Evolutionary conservation across 2,888 invertebrate species (phyloP).

Genomic region (Tenthredo notha): DNA sequence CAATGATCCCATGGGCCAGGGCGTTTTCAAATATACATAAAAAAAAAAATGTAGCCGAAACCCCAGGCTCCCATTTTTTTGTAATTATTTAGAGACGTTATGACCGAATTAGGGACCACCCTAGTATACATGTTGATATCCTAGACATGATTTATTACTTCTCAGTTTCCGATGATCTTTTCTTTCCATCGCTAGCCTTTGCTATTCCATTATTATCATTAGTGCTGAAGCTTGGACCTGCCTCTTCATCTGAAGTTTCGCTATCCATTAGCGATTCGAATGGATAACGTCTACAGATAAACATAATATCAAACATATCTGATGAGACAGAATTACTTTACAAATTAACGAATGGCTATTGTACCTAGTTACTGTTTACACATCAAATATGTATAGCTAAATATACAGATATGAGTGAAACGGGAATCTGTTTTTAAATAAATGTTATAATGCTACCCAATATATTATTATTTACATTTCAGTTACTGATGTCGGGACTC

Average conservation of each 20-base stretch:
- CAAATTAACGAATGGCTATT: background rate
- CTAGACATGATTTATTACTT: conserved; percentile 12
- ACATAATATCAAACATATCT: background rate
- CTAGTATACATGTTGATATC: background rate
- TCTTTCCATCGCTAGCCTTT: conserved; percentile 6
- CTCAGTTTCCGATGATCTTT: background rate
- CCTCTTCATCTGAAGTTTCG: conserved; percentile 60
- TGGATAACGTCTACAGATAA: conserved; percentile 56
- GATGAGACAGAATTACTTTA: background rate
- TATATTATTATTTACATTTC: conserved; percentile 12
- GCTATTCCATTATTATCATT: conserved; percentile 2
- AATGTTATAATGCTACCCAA: background rate
- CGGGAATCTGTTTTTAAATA: background rate
- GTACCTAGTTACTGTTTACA: background rate
- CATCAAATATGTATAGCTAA: background rate
- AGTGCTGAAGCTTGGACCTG: background rate
- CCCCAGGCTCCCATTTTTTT: no score
- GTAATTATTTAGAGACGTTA: no score
- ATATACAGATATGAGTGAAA: background rate
- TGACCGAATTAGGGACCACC: no score
- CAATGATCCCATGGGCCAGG: no score
- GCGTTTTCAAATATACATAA: no score
- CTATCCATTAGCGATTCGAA: conserved; percentile 66
- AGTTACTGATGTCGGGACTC: background rate
- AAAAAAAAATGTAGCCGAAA: no score